Evolutionary conservation across 2,113 vertebrate genomes (phyloP).

Genomic region (Tychaedon coryphoeus): DNA sequence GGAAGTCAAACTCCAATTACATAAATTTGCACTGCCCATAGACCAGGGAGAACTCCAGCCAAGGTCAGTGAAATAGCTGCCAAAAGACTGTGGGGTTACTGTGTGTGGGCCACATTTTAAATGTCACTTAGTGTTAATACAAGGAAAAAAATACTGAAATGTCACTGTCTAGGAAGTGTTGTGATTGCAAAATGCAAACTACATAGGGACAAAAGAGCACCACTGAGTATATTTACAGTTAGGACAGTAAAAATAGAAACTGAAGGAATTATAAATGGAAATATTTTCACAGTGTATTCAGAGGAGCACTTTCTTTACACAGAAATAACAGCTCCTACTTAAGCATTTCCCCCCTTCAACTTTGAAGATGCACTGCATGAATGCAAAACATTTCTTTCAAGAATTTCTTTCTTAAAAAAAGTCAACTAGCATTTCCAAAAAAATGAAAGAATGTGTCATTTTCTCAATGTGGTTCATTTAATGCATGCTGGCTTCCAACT

Average conservation of each 20-base stretch:
- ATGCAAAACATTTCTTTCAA: not conserved
- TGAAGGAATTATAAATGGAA: not conserved
- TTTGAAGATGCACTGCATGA: not conserved
- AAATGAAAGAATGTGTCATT: not conserved
- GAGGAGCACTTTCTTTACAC: not conserved
- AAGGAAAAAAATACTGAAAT: not conserved
- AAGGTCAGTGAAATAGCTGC: constrained; percentile 13
- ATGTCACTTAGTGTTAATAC: not conserved
- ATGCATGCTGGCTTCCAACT: not conserved
- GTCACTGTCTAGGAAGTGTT: not conserved
- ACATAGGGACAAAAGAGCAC: not conserved
- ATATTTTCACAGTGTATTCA: not conserved
- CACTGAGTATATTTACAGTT: not conserved
- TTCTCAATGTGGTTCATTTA: not conserved
- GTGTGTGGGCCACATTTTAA: constrained; percentile 29
- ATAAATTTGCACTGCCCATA: not conserved
- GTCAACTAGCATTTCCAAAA: not conserved
- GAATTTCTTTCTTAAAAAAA: not conserved
- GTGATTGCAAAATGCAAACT: constrained; percentile 2
- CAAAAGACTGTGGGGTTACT: constrained; percentile 28
- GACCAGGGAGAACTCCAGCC: constrained; percentile 1
- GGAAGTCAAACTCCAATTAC: not conserved
- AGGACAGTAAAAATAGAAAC: not conserved
- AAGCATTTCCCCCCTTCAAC: not conserved
- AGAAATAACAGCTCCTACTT: not conserved